Base-by-base conservation (phyloP, 2,113 vertebrate genomes). In the Anguilla japonica region DNA sequence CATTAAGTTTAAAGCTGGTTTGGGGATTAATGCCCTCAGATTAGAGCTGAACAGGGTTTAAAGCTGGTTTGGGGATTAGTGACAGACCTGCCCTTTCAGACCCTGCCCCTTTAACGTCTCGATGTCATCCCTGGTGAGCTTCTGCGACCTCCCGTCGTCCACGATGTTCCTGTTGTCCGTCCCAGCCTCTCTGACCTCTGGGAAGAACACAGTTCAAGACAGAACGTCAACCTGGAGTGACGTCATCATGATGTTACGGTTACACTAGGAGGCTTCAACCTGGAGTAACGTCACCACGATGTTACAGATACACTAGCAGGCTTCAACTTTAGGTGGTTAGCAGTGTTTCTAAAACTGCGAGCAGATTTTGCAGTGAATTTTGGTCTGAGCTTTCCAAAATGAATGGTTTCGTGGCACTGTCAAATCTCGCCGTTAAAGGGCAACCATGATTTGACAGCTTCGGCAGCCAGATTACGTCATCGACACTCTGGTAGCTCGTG, bases 111-210 rank as follows among this genome's bases (percentile, higher is more conserved):
- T 99, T 83, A 99, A 94, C 83, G 95, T 97, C 93, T 99, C 98
- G 56, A 99, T 99, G 92, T 99, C 98, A 87, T 99, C 98, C 90
- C 97, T 97, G 91, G 97, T 99, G 83, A 99, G 96, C 94, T 98
- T 99, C 91, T 99, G 99, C 50, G 99, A 99, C 92, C 96, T 99
- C 40, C 99, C 98, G 93, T 99, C 98, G 85, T 99, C 98, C 75
- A 98, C 90, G 90, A 99, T 99, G 91, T 99, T 98, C 89, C 98
- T 96, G 95, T 99, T 99, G 94, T 99, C 99, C 90, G 96, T 96
- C 83, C 99, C 98, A 0, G 97, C 97, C 95, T 97, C 97, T 91
- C 97, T 98, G 84, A 94, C 93, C 91, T 98, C 98, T 99, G 89
- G 85, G 83, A 86, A 92, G 89, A 1, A 50, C 39, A 50, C 71